Conservation (phyloP, 2,888 invertebrate genomes). For the Clepsis dumicolana region DNA sequence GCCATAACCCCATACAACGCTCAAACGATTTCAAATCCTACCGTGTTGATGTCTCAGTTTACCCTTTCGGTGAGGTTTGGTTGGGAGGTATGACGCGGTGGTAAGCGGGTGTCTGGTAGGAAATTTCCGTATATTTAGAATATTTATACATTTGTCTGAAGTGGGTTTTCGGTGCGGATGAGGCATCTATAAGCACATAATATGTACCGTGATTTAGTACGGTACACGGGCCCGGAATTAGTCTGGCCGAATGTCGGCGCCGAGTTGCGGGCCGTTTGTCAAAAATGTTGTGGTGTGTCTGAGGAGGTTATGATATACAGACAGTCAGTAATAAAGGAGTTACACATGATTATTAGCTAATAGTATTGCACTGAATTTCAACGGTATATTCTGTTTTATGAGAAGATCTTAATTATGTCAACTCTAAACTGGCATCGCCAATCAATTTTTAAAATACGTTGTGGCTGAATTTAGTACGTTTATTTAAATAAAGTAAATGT, state of each 20-base stretch:
- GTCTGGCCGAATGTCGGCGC: constrained; percentile 70
- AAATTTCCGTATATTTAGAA: constrained; percentile 83
- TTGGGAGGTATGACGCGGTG: constrained; percentile 40
- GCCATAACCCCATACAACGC: constrained; percentile 39
- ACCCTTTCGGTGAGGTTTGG: constrained; percentile 43
- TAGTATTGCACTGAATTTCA: no score
- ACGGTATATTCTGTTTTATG: no score
- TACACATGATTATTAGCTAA: no score
- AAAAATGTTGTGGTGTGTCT: constrained; percentile 51
- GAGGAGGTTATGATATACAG: constrained; percentile 16
- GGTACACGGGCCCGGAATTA: constrained; percentile 76
- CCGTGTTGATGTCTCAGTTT: constrained; percentile 12
- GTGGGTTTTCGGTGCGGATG: constrained; percentile 70
- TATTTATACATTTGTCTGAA: constrained; percentile 82
- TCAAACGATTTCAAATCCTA: constrained; percentile 49
- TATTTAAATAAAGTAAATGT: no score
- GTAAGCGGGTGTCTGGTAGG: constrained; percentile 49
- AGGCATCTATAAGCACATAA: constrained; percentile 75
- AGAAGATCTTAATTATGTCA: no score
- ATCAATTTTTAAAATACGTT: no score
- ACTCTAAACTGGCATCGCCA: no score
- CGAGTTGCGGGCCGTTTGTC: constrained; percentile 59
- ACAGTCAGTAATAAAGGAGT: background rate
- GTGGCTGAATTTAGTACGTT: no score
- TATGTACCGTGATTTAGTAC: constrained; percentile 82